phyloP scores from a whole-genome alignment of 2,113 vertebrate species.

The Macquaria ambigua region DNA sequence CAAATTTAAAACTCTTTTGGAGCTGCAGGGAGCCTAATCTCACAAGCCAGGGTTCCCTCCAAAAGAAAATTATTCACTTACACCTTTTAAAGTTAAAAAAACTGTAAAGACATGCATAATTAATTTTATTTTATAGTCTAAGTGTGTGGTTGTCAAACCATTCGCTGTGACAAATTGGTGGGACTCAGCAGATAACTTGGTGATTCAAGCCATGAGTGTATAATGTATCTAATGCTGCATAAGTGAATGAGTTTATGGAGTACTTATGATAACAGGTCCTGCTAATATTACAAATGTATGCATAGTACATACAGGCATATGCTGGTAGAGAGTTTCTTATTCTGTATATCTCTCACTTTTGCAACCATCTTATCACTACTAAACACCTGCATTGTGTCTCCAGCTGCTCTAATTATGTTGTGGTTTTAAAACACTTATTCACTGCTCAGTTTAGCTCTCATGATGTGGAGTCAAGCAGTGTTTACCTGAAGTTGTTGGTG shows the following conservation, averaged over 20 bases:
- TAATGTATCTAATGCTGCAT: neutral
- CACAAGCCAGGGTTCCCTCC: constrained; percentile 40
- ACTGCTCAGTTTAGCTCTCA: neutral
- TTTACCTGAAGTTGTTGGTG: neutral
- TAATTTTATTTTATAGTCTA: constrained; percentile 43
- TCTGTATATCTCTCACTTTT: neutral
- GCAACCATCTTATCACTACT: neutral
- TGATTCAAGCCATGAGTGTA: constrained; percentile 19
- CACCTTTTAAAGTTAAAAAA: constrained; percentile 52
- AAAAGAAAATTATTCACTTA: constrained; percentile 51
- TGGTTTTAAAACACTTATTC: neutral
- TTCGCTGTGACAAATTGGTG: constrained; percentile 45
- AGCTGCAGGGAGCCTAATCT: constrained; percentile 47
- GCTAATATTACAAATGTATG: neutral
- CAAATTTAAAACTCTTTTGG: constrained; percentile 41
- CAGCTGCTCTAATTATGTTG: neutral
- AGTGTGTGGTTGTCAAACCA: constrained; percentile 46
- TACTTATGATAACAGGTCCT: neutral
- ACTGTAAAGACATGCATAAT: constrained; percentile 29
- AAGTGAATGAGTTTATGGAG: constrained; percentile 13
- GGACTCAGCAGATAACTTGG: constrained; percentile 24
- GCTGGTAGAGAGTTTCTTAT: neutral
- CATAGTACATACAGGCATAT: neutral
- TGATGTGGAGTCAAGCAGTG: neutral
- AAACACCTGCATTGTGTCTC: neutral